Evolutionary conservation across 2,113 vertebrate genomes (phyloP).

Genomic region (Rhynchomys soricoides): DNA sequence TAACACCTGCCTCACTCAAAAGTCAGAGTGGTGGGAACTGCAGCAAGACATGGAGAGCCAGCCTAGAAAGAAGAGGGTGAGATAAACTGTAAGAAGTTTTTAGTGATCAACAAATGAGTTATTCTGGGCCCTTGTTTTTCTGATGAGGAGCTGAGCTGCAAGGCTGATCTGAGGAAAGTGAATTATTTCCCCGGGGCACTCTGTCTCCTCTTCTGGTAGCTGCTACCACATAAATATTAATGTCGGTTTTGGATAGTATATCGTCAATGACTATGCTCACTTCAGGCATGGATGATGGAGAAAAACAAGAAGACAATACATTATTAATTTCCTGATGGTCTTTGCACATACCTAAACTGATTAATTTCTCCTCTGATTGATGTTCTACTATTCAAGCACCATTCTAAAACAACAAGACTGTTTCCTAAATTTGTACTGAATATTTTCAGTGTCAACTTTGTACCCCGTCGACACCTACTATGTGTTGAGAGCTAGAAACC

Average conservation of each 20-base stretch:
- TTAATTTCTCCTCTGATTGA: slow-evolving; percentile 53
- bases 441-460: background rate
- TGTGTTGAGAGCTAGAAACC: background rate
- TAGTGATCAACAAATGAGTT: slow-evolving; percentile 56
- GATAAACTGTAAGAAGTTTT: background rate
- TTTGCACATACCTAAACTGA: slow-evolving; percentile 57
- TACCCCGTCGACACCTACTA: background rate
- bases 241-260: slow-evolving; percentile 46
- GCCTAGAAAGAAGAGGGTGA: background rate
- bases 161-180: slow-evolving; percentile 54
- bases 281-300: slow-evolving; percentile 62
- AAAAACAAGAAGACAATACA: slow-evolving; percentile 56
- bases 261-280: slow-evolving; percentile 31
- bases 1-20: slow-evolving; percentile 42
- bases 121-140: slow-evolving; percentile 55
- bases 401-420: slow-evolving; percentile 39
- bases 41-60: background rate
- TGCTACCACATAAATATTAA: slow-evolving; percentile 74
- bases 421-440: background rate
- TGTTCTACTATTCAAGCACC: slow-evolving; percentile 39
- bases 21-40: background rate
- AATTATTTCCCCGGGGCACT: slow-evolving; percentile 64
- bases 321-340: slow-evolving; percentile 67
- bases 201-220: slow-evolving; percentile 54
- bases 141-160: slow-evolving; percentile 57